phyloP scores from a whole-genome alignment of 1,140 invertebrate species.

The Eueides isabella region DNA sequence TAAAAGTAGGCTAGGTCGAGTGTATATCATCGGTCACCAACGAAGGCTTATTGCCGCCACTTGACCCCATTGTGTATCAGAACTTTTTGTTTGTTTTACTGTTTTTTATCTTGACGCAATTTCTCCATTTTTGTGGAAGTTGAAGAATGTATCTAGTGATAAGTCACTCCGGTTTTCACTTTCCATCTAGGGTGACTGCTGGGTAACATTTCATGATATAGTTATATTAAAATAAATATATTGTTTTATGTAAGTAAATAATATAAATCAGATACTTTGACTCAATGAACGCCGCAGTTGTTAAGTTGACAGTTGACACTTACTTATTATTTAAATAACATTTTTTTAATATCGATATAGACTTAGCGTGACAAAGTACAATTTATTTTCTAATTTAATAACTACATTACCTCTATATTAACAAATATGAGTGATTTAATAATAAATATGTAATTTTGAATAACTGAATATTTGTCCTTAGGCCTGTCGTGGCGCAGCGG shows the following conservation, averaged over 20 bases:
- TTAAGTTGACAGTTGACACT: background rate
- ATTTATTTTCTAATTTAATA: background rate
- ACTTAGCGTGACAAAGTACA: background rate
- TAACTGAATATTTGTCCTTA: too few relatives aligned
- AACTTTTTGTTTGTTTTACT: conserved; percentile 21
- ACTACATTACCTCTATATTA: too few relatives aligned
- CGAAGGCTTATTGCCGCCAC: conserved; percentile 42
- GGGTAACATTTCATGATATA: too few relatives aligned
- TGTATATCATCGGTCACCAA: conserved; percentile 43
- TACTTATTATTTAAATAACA: background rate
- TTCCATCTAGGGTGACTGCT: too few relatives aligned
- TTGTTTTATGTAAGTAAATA: too few relatives aligned
- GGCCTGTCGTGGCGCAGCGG: too few relatives aligned
- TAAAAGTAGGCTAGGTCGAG: conserved; percentile 40
- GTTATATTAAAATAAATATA: too few relatives aligned
- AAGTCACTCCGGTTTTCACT: background rate
- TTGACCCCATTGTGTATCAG: conserved; percentile 38
- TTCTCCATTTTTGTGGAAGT: background rate
- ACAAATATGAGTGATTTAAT: too few relatives aligned
- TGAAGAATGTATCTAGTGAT: background rate
- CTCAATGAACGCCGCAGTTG: background rate
- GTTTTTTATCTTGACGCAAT: background rate
- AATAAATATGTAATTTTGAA: too few relatives aligned
- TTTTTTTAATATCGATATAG: background rate
- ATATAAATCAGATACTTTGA: too few relatives aligned